Base-by-base conservation (phyloP, 92 coral and sea anemone species). In the Chrysogorgia sp. region DNA sequence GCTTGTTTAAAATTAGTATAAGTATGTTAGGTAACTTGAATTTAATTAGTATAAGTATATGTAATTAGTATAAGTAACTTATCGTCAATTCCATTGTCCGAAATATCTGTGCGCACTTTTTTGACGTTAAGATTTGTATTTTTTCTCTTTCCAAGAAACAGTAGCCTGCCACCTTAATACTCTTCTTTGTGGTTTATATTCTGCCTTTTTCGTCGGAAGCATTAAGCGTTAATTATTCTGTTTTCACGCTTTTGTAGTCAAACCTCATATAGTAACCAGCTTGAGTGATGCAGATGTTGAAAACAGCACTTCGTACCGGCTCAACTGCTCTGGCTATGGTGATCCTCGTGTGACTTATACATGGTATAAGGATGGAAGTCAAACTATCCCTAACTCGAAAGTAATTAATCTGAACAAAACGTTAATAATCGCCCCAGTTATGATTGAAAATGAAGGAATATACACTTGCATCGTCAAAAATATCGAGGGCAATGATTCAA, bases 241-340 rank as follows among this genome's bases (percentile, higher is more conserved):
- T 40, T 78, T 43, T 52, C 26, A 5, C 22, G 5, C 3, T 57
- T 6, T 53, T 32, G 12, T 49, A 72, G 79, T 72, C 22, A 53
- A 56, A 53, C 79, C 79, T 26, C 63, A 52, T 19, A 53, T 72
- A 72, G 2, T 20, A 26, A 3, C n/a, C 10, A 4, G 33, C 2
- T 7, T 72, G 53, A n/a, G 55, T 23, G 31, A 56, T 40, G 34
- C 5, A 15, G 49, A 56, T 35, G 50, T 72, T 56, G 2, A 35
- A 35, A 72, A 72, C 62, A 65, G 64, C 30, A 72, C 65, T 14
- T 52, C 64, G 21, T 72, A 72, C 59, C 20, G 19, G 65, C 71
- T 88, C 31, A 53, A 63, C 30, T 88, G 91, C 26, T 57, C 74
- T 8, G 91, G 88, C 1, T 23, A 65, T 37, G 91, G 91, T 9